phyloP scores from a whole-genome alignment of 1,140 invertebrate species.

The Oedothorax gibbosus region DNA sequence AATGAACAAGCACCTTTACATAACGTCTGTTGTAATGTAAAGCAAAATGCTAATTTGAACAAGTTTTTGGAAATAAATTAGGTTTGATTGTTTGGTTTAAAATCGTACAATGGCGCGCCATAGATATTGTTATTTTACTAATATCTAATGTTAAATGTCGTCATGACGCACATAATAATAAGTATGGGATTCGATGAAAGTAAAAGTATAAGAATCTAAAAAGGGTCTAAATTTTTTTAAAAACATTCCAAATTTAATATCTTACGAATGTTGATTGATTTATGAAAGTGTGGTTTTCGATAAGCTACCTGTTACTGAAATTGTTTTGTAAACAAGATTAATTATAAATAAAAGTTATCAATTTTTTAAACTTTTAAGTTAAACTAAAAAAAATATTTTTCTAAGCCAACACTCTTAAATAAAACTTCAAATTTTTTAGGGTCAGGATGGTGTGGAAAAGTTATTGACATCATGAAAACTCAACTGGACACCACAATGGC shows the following conservation, averaged over 20 bases:
- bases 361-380: not conserved
- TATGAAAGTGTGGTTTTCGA: not conserved
- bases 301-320: not conserved
- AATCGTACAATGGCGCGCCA: no score
- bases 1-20: no score
- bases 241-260: not conserved
- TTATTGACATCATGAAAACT: conserved; percentile 79
- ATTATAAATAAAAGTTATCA: not conserved
- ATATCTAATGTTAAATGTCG: no score
- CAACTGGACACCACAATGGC: conserved; percentile 85
- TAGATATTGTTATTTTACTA: no score
- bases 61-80: no score
- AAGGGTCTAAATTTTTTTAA: not conserved
- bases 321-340: not conserved
- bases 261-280: no score
- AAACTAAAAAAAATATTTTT: not conserved
- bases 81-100: no score
- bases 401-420: not conserved
- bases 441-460: conserved; percentile 81
- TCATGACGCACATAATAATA: no score
- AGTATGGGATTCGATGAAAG: no score
- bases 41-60: no score
- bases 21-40: no score
- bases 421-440: conserved; percentile 67
- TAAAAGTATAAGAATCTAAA: not conserved